Percentiles rank a stretch among this genome's conserved stretches.
Conservation (phyloP, 2,888 invertebrate species). For the Leptinotarsa haldemani region DNA sequence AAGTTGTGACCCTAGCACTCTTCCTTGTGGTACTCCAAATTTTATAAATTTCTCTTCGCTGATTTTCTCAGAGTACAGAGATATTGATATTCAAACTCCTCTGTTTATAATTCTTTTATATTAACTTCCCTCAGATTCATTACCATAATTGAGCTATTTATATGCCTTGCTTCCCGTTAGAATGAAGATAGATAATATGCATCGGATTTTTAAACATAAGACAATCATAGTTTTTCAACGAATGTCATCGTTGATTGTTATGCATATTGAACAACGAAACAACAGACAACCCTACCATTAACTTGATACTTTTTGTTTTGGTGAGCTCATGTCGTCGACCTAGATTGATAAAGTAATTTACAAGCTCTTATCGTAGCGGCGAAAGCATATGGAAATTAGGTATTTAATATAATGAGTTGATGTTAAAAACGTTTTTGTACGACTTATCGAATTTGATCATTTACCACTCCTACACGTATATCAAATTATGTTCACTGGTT, state of each 20-base stretch:
- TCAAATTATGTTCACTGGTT: too few relatives aligned
- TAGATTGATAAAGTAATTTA: conserved; percentile 22
- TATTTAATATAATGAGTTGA: conserved; percentile 10
- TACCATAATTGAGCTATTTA: not conserved
- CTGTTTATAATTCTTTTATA: not conserved
- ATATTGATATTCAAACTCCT: too few relatives aligned
- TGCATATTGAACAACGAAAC: not conserved
- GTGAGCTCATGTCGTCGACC: conserved; percentile 19
- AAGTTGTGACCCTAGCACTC: too few relatives aligned
- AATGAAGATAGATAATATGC: conserved; percentile 10
- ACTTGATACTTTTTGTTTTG: not conserved
- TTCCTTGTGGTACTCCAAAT: too few relatives aligned
- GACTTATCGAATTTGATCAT: not conserved
- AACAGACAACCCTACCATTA: not conserved
- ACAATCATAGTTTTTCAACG: not conserved
- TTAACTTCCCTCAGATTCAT: not conserved
- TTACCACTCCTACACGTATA: not conserved
- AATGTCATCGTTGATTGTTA: not conserved
- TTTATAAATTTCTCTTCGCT: too few relatives aligned
- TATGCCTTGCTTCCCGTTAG: not conserved
- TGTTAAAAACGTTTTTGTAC: not conserved
- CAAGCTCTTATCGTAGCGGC: conserved; percentile 13
- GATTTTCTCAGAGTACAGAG: too few relatives aligned
- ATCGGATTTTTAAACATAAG: not conserved
- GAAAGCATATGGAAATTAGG: conserved; percentile 13